Conservation (phyloP, 2,113 vertebrate species). For the Pionites leucogaster region DNA sequence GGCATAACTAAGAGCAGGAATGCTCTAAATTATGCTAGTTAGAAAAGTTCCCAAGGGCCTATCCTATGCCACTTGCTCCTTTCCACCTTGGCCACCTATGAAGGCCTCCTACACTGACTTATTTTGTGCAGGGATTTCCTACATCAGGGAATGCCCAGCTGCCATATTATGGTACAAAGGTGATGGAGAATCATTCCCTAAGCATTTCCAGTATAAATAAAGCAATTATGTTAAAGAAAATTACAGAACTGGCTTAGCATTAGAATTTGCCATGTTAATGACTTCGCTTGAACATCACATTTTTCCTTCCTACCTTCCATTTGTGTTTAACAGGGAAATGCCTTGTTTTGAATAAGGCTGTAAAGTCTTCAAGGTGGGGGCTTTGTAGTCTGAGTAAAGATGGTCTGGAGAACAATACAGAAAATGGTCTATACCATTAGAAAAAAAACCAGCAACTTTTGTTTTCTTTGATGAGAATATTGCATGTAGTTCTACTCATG, state of each 20-base stretch:
- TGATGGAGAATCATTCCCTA: conserved; percentile 48
- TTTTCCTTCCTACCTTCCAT: conserved; percentile 35
- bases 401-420: not conserved
- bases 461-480: not conserved
- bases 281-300: conserved; percentile 36
- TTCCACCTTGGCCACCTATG: conserved; percentile 61
- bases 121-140: conserved; percentile 59
- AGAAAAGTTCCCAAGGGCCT: conserved; percentile 64
- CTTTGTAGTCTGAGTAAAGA: not conserved
- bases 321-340: not conserved
- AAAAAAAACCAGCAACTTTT: not conserved
- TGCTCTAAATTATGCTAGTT: conserved; percentile 67
- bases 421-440: not conserved
- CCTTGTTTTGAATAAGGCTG: conserved; percentile 22
- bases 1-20: conserved; percentile 64
- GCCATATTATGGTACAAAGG: conserved; percentile 49
- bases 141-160: conserved; percentile 52
- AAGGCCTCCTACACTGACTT: conserved; percentile 61
- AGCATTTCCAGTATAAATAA: conserved; percentile 60
- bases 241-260: conserved; percentile 42
- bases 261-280: conserved; percentile 55
- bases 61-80: conserved; percentile 67
- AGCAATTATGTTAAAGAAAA: conserved; percentile 43
- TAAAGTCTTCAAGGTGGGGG: not conserved
- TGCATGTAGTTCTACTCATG: not conserved